Base-by-base conservation (phyloP, 2,888 invertebrate species). In the Lithophane semibrunnea region DNA sequence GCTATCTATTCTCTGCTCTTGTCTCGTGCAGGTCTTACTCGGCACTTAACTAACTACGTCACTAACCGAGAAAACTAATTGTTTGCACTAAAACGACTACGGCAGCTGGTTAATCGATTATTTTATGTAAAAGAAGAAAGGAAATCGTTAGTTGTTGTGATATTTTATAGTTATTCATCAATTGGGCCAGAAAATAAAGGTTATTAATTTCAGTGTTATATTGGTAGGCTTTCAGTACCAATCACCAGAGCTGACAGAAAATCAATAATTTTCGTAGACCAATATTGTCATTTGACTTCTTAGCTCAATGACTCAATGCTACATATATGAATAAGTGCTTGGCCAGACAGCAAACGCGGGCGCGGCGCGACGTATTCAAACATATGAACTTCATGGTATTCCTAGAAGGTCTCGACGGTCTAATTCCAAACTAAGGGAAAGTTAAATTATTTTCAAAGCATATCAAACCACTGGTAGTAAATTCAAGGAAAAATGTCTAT, bases 21-120 rank as follows among this genome's bases (percentile, higher is more conserved):
- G 85, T 84, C 85, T 70, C 58, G 56, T 77, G 73, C 85, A 87
- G 82, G 69, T 78, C 84, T 86, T 79, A 83, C 82, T 85, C 76
- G 64, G 54, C 73, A 84, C 80, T 85, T 81, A 84, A 79, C 83
- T 29, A 79, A 83, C 75, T 75, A 76, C 77, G 52, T 52, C 70
- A 72, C 70, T 84, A 77, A 68, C 73, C 49, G 56, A 70, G 60
- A 80, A 52, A 79, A 87, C 77, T 85, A 87, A 86, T 86, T 79
- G 82, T 79, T 79, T 69, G 37, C 49, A 60, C 66, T 72, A n/a
- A 63, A 69, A 76, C 60, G 47, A 63, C 37, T 63, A 37, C 24
- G 52, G 64, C 69, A 70, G 69, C 61, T 65, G 56, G 70, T 58
- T 47, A 54, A 72, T 71, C 44, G 47, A 58, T 75, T 64, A 49